Conservation (phyloP, 2,797 vertebrate species). For the Typhlichthys subterraneus region DNA sequence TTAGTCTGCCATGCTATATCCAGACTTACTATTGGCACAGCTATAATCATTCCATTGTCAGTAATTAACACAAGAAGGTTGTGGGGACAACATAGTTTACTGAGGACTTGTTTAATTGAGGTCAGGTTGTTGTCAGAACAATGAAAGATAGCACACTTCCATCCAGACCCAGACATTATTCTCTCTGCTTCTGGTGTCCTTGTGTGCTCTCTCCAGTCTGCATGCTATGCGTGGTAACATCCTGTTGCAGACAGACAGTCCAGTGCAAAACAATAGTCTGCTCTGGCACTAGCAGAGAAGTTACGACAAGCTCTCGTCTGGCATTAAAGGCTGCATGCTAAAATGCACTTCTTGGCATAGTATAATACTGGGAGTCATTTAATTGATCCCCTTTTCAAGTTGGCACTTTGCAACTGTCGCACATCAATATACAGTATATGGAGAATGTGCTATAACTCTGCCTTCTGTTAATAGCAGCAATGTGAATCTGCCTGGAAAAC, state of each 20-base stretch:
- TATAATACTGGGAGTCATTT: conserved; percentile 1
- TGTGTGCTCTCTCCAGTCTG: neutral
- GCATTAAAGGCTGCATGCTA: neutral
- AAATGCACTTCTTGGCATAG: neutral
- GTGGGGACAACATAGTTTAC: too few relatives aligned
- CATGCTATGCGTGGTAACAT: too few relatives aligned
- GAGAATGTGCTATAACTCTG: too few relatives aligned
- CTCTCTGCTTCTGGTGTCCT: neutral
- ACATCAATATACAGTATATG: neutral
- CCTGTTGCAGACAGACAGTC: neutral
- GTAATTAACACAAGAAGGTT: too few relatives aligned
- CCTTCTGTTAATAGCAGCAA: too few relatives aligned
- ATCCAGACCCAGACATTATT: neutral
- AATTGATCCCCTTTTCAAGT: conserved; percentile 9
- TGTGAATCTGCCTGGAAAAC: too few relatives aligned
- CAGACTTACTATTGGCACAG: too few relatives aligned
- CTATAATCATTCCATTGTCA: too few relatives aligned
- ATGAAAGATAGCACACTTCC: neutral
- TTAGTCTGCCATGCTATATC: too few relatives aligned
- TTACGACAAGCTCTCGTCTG: neutral
- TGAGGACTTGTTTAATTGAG: neutral
- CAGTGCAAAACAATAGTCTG: neutral
- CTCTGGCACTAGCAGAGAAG: neutral
- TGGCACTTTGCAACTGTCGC: neutral
- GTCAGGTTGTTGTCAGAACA: conserved; percentile 2